These are phyloP conservation scores for Azorinus chamasolen DNA, from an alignment of 2,888 invertebrate genomes.

Conservation along the genomic window DNA sequence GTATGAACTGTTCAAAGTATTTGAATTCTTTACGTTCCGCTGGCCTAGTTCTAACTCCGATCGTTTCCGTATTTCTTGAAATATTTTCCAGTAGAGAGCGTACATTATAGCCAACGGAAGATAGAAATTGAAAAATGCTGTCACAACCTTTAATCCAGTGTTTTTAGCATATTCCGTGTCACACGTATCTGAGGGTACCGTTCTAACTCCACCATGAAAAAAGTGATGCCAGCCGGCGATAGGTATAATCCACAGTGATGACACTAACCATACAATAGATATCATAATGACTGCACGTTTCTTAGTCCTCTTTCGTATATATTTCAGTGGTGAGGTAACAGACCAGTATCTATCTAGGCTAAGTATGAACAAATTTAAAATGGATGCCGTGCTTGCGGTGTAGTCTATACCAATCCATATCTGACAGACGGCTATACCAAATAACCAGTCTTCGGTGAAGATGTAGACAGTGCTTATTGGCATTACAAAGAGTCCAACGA, in stretches of 20 bases:
- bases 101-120: conserved; percentile 88
- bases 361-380: conserved; percentile 88
- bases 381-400: conserved; percentile 89
- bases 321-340: conserved; percentile 87
- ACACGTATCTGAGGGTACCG: conserved; percentile 85
- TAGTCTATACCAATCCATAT: conserved; percentile 89
- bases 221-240: conserved; percentile 87
- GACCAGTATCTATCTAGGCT: conserved; percentile 87
- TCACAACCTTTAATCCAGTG: conserved; percentile 87
- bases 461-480: conserved; percentile 88
- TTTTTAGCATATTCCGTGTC: conserved; percentile 88
- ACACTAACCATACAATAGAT: conserved; percentile 87
- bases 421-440: conserved; percentile 88
- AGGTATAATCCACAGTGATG: conserved; percentile 87
- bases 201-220: conserved; percentile 80
- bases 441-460: conserved; percentile 86
- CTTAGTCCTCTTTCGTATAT: conserved; percentile 87
- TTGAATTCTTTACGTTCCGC: conserved; percentile 65
- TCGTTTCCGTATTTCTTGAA: conserved; percentile 87
- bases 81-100: conserved; percentile 87
- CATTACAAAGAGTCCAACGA: conserved; percentile 88
- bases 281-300: conserved; percentile 87
- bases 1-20: conserved; percentile 28
- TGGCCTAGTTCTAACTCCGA: conserved; percentile 86
- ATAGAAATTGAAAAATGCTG: conserved; percentile 88